Conservation (phyloP, 2,888 invertebrate species). For the Sinodicranocentrus sp. region DNA sequence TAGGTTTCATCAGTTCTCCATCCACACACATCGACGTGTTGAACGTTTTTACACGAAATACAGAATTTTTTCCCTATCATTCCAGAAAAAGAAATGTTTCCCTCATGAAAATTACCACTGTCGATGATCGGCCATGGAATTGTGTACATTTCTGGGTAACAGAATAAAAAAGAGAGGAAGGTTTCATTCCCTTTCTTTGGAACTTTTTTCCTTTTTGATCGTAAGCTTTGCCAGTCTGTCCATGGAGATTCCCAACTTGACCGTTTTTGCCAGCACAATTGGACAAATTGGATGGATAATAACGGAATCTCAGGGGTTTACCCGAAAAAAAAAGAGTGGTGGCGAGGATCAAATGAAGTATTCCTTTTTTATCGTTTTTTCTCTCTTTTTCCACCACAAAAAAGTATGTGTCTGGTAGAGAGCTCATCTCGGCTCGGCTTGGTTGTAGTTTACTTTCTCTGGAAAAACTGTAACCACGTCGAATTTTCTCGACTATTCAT, state of each 20-base stretch:
- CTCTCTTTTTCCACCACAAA: background rate
- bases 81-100: background rate
- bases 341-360: background rate
- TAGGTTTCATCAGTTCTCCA: too few relatives aligned
- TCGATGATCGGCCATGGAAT: background rate
- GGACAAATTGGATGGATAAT: slow-evolving; percentile 75
- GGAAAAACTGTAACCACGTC: too few relatives aligned
- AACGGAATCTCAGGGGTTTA: slow-evolving; percentile 75
- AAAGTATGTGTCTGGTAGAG: too few relatives aligned
- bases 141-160: too few relatives aligned
- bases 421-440: too few relatives aligned
- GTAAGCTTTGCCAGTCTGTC: slow-evolving; percentile 12
- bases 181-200: background rate
- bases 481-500: background rate
- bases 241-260: slow-evolving; percentile 50
- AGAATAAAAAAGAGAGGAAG: too few relatives aligned
- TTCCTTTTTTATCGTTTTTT: slow-evolving; percentile 15
- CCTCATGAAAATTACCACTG: slow-evolving; percentile 13
- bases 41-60: too few relatives aligned
- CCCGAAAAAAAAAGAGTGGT: slow-evolving; percentile 10
- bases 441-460: too few relatives aligned
- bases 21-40: too few relatives aligned
- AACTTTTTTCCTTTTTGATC: background rate
- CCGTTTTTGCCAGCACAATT: slow-evolving; percentile 67
- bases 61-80: background rate